Conservation (phyloP, 2,888 invertebrate species). For the Maniola hyperantus region DNA sequence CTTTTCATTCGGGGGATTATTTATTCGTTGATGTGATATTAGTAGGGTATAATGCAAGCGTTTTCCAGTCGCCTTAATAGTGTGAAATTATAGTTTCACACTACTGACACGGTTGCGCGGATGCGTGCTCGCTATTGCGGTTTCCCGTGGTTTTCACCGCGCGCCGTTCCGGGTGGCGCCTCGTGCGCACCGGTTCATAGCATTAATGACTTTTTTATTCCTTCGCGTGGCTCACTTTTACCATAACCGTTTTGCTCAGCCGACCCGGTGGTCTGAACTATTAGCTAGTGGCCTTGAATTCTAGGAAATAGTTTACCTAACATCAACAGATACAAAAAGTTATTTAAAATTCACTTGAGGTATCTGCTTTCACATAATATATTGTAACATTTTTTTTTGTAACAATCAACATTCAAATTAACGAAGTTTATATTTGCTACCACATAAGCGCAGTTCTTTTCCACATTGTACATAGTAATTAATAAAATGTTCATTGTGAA, state of each 20-base stretch:
- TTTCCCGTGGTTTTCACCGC: constrained; percentile 80
- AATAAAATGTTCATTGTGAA: not conserved
- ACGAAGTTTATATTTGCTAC: not conserved
- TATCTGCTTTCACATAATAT: not conserved
- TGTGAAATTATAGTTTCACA: constrained; percentile 79
- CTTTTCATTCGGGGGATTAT: constrained; percentile 23
- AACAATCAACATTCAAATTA: not conserved
- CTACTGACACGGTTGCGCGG: constrained; percentile 81
- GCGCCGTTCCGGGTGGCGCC: constrained; percentile 80
- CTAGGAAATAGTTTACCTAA: not conserved
- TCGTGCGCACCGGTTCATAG: constrained; percentile 67
- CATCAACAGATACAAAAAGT: not conserved
- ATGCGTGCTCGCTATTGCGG: constrained; percentile 73
- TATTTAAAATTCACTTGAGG: not conserved
- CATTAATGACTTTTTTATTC: constrained; percentile 65
- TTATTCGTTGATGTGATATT: constrained; percentile 7
- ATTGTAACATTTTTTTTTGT: not conserved
- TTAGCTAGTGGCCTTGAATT: constrained; percentile 17
- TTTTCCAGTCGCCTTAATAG: constrained; percentile 55
- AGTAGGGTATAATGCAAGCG: constrained; percentile 20
- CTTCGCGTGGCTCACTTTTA: constrained; percentile 54
- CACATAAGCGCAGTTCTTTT: not conserved
- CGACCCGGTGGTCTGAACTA: constrained; percentile 26
- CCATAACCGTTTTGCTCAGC: constrained; percentile 41
- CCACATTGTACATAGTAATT: not conserved